Conservation (phyloP, 2,888 invertebrate species). For the Oxytorus armatus region DNA sequence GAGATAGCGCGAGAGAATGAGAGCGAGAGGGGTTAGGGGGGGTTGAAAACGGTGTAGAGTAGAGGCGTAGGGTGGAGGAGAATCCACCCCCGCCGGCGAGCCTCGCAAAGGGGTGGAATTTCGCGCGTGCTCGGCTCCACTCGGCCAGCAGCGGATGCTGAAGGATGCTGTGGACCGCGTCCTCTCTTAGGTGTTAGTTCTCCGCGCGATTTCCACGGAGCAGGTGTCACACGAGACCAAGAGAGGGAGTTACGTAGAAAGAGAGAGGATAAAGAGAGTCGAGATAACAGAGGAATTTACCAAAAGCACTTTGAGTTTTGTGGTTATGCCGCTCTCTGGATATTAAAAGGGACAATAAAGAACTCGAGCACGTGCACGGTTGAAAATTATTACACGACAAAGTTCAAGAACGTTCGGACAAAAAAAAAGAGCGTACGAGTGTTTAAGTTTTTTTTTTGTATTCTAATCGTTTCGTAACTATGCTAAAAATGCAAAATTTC, state of each 20-base stretch:
- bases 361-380: not conserved
- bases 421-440: conserved; percentile 18
- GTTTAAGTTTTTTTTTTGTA: not conserved
- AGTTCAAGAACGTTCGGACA: not conserved
- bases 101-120: conserved; percentile 77
- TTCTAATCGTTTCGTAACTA: no score
- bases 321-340: conserved; percentile 3
- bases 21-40: conserved; percentile 30
- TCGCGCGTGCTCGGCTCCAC: conserved; percentile 82
- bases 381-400: conserved; percentile 1
- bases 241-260: not conserved
- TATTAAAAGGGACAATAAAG: not conserved
- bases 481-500: not conserved
- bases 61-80: conserved; percentile 24
- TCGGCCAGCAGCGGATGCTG: conserved; percentile 79
- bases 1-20: conserved; percentile 25
- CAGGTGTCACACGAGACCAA: conserved; percentile 74
- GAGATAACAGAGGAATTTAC: conserved; percentile 9
- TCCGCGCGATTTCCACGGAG: conserved; percentile 82
- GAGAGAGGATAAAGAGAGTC: conserved; percentile 15
- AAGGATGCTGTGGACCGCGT: conserved; percentile 81
- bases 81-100: conserved; percentile 39
- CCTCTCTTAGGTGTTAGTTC: conserved; percentile 81
- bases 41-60: conserved; percentile 24
- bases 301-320: conserved; percentile 24